phyloP scores from a whole-genome alignment of 2,797 vertebrate species.

The Danio jaintianensis region DNA sequence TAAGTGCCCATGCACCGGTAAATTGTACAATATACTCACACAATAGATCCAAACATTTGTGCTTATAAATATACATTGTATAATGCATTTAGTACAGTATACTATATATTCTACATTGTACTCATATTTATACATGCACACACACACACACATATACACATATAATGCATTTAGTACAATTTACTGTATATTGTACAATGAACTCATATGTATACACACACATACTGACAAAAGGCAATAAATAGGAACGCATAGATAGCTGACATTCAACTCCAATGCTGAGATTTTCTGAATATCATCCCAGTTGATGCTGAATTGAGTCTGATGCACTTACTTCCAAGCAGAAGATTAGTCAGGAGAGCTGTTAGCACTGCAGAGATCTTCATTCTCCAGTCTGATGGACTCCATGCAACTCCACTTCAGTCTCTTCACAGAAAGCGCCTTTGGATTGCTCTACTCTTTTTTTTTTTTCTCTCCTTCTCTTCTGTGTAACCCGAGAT shows the following conservation, averaged over 20 bases:
- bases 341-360: slow-evolving; percentile 75
- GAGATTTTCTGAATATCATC: not conserved
- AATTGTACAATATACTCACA: too few species aligned
- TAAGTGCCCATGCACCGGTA: too few species aligned
- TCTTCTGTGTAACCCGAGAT: slow-evolving; percentile 78
- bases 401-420: slow-evolving; percentile 77
- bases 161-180: too few species aligned
- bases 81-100: too few species aligned
- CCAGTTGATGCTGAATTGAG: slow-evolving; percentile 20
- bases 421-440: slow-evolving; percentile 68
- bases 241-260: not conserved
- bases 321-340: slow-evolving; percentile 75
- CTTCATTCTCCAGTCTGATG: slow-evolving; percentile 81
- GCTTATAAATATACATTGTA: too few species aligned
- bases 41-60: too few species aligned
- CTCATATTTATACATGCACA: too few species aligned
- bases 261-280: not conserved
- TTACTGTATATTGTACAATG: too few species aligned
- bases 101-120: too few species aligned
- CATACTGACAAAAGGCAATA: not conserved
- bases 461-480: slow-evolving; percentile 30
- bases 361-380: slow-evolving; percentile 76
- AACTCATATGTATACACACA: not conserved
- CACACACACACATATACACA: too few species aligned
- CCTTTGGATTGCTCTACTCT: slow-evolving; percentile 66